Evolutionary conservation across 2,113 vertebrate species (phyloP).

Genomic region (Phylloscopus trochiloides): DNA sequence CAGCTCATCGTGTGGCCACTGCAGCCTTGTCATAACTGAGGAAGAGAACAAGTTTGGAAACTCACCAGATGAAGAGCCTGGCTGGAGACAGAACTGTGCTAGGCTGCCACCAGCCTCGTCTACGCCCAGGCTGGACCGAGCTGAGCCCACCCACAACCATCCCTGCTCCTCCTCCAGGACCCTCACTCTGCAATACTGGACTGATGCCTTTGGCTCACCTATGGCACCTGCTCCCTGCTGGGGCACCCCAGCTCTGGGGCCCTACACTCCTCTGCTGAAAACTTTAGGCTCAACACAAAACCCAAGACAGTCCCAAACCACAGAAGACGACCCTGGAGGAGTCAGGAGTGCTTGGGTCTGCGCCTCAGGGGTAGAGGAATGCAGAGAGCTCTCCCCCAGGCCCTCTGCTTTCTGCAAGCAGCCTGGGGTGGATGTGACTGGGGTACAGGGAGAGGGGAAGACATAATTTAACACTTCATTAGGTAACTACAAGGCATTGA

Average conservation of each 20-base stretch:
- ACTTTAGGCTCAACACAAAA: not conserved
- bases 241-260: not conserved
- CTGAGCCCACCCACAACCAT: not conserved
- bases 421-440: fast-evolving
- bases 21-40: not conserved
- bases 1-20: fast-evolving
- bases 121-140: not conserved
- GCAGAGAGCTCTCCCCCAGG: not conserved
- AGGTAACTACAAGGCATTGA: conserved; percentile 35
- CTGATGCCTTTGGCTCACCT: not conserved
- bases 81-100: not conserved
- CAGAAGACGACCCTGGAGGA: not conserved
- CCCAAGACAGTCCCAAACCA: not conserved
- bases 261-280: not conserved
- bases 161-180: not conserved
- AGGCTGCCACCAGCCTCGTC: not conserved
- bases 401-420: not conserved
- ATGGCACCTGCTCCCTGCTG: not conserved
- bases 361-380: not conserved
- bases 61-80: not conserved
- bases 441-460: not conserved
- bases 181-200: not conserved
- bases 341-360: not conserved
- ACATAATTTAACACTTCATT: conserved; percentile 27
- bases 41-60: not conserved